A percentile compares a stretch with the other conserved stretches of the same genome.
Conservation (phyloP, 2,113 vertebrate species). For the Coregonus clupeaformis region DNA sequence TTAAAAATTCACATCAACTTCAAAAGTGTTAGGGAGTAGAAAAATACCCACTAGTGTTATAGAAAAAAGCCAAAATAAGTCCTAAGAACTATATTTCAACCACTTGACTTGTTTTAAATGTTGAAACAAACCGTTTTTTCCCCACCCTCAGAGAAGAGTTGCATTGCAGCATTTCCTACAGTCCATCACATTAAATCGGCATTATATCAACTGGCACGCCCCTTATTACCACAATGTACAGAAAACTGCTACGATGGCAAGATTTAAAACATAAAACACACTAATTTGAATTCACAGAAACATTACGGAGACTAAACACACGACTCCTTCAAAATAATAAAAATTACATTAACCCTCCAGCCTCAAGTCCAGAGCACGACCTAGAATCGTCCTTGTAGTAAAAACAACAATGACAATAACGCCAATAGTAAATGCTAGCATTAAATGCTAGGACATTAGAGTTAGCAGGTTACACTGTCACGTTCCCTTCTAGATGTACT, state of each 20-base stretch:
- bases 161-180: constrained; percentile 32
- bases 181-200: constrained; percentile 22
- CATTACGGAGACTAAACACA: not conserved
- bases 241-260: constrained; percentile 15
- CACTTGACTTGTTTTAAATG: not conserved
- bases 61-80: constrained; percentile 23
- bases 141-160: constrained; percentile 3
- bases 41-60: constrained; percentile 55
- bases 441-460: not conserved
- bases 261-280: not conserved
- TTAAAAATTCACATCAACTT: constrained; percentile 65
- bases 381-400: constrained; percentile 4
- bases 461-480: not conserved
- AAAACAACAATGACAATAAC: constrained; percentile 18
- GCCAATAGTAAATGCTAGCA: constrained; percentile 13
- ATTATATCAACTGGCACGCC: constrained; percentile 34
- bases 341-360: not conserved
- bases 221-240: constrained; percentile 28
- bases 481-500: not conserved
- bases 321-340: constrained; percentile 29
- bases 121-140: not conserved
- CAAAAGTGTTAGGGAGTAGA: constrained; percentile 49
- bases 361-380: constrained; percentile 1
- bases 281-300: constrained; percentile 20
- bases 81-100: constrained; percentile 29